Conservation (phyloP, 37 sponge, comb jelly and placozoan species). For the Ianthella basta region DNA sequence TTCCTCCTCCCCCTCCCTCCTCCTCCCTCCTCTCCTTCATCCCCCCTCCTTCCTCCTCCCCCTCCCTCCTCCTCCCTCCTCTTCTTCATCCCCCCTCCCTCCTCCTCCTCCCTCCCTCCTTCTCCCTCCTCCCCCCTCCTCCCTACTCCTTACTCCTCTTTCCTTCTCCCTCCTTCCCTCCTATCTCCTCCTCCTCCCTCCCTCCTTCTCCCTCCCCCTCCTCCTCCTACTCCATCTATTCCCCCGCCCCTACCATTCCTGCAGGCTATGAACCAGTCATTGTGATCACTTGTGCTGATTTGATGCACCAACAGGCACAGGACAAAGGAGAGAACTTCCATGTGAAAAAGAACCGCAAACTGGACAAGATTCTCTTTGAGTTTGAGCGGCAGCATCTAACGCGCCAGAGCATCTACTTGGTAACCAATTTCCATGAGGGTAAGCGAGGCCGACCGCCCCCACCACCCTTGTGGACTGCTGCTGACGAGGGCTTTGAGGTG, state of each 20-base stretch:
- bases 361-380: slow-evolving; percentile 80
- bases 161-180: neutral
- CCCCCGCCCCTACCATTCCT: neutral
- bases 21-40: too few species aligned
- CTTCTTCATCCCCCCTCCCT: too few species aligned
- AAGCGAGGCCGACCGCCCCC: slow-evolving; percentile 57
- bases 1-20: too few species aligned
- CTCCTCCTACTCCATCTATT: neutral
- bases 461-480: slow-evolving; percentile 71
- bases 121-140: neutral
- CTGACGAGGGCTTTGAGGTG: slow-evolving; percentile 76
- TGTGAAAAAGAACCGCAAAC: slow-evolving; percentile 72
- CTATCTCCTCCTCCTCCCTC: too few species aligned
- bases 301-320: slow-evolving; percentile 74
- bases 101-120: neutral
- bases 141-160: neutral
- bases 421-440: slow-evolving; percentile 89
- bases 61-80: too few species aligned
- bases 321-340: slow-evolving; percentile 69
- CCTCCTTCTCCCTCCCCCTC: neutral
- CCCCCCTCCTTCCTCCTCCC: too few species aligned
- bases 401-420: slow-evolving; percentile 75
- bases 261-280: slow-evolving; percentile 93
- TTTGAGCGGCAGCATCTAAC: slow-evolving; percentile 86
- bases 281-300: slow-evolving; percentile 87